These are phyloP conservation scores for Seriola aureovittata DNA, from an alignment of 2,113 vertebrate species.

Conservation along the genomic window DNA sequence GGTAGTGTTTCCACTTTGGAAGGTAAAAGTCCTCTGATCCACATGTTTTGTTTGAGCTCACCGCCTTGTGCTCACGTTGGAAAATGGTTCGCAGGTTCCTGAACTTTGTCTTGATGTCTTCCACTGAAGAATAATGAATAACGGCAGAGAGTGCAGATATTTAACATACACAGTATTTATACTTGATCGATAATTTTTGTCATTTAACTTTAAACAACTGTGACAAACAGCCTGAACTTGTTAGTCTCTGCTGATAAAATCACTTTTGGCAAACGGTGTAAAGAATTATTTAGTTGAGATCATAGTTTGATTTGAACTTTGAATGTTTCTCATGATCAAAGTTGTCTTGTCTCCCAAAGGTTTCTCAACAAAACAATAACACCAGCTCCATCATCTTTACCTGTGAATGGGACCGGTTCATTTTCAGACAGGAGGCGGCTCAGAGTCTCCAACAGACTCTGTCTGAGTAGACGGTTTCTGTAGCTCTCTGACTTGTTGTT, in stretches of 20 bases:
- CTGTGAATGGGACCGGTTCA: conserved; percentile 58
- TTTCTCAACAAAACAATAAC: neutral
- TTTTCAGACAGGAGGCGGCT: conserved; percentile 57
- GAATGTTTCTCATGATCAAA: neutral
- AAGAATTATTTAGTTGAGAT: neutral
- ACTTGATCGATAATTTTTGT: no score
- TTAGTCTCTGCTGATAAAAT: neutral
- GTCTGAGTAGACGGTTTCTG: conserved; percentile 64
- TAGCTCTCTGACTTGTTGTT: conserved; percentile 68
- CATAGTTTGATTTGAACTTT: neutral
- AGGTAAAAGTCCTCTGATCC: conserved; percentile 74
- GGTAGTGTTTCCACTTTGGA: conserved; percentile 72
- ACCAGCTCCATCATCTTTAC: conserved; percentile 22
- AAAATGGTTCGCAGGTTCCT: conserved; percentile 75
- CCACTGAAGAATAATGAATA: conserved; percentile 44
- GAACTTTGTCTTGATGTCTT: conserved; percentile 78
- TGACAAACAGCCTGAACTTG: neutral
- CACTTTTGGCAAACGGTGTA: neutral
- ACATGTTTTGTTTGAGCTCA: conserved; percentile 65
- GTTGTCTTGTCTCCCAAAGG: neutral
- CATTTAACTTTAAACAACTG: no score
- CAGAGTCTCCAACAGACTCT: conserved; percentile 63
- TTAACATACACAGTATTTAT: no score
- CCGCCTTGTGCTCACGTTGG: conserved; percentile 70
- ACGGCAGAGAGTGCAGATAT: no score